A percentile compares a stretch with the other conserved stretches of the same genome.
Conservation (phyloP, 2,797 vertebrate genomes). For the Furcifer pardalis region DNA sequence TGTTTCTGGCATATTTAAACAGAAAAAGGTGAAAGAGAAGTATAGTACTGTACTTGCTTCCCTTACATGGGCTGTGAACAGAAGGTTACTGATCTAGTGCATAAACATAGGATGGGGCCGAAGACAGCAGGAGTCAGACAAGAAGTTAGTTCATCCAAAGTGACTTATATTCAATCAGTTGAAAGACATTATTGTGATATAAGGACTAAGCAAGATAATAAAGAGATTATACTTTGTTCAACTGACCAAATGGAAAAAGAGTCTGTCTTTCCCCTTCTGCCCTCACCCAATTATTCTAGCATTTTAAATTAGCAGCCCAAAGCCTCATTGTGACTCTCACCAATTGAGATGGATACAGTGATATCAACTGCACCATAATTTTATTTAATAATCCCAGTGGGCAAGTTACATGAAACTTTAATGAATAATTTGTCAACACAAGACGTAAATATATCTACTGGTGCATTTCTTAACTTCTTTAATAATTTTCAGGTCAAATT, state of each 20-base stretch:
- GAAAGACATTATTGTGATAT: not conserved
- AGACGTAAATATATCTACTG: constrained; percentile 67
- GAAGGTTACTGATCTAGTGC: too few species aligned
- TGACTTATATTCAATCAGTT: not conserved
- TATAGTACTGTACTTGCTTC: too few species aligned
- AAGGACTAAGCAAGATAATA: constrained; percentile 42
- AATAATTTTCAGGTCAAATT: constrained; percentile 68
- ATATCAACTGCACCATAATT: constrained; percentile 63
- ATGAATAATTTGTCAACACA: constrained; percentile 72
- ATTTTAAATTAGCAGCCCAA: constrained; percentile 54
- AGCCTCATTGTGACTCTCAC: constrained; percentile 59
- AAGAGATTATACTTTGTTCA: constrained; percentile 55
- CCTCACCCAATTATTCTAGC: constrained; percentile 57
- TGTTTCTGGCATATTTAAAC: too few species aligned
- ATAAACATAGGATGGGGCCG: too few species aligned
- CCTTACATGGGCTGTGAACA: too few species aligned
- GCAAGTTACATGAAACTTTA: constrained; percentile 62
- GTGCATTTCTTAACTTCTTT: constrained; percentile 66
- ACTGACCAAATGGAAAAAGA: constrained; percentile 50
- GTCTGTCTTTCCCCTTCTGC: constrained; percentile 40
- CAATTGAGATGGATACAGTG: constrained; percentile 63
- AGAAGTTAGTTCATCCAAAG: not conserved
- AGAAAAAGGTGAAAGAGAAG: too few species aligned
- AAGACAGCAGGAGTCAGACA: too few species aligned
- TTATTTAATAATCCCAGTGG: constrained; percentile 59